Conservation (phyloP, 2,888 invertebrate genomes). For the Leptinotarsa peninsularis region DNA sequence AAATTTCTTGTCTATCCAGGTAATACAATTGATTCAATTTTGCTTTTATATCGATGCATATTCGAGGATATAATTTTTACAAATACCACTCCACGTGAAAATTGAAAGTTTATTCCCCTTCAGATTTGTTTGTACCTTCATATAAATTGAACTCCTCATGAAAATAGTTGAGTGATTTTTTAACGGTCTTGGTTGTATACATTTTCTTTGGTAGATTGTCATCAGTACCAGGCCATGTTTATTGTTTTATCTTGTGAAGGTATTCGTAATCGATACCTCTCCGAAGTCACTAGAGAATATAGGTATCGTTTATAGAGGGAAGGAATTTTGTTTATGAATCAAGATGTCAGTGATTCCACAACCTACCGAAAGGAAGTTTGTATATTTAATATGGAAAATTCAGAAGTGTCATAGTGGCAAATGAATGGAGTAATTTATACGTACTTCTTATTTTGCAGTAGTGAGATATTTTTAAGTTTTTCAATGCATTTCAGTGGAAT, state of each 20-base stretch:
- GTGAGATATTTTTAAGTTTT: no score
- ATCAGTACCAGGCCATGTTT: background rate
- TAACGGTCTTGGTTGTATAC: background rate
- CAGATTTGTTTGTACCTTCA: background rate
- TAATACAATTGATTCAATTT: no score
- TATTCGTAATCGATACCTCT: constrained; percentile 3
- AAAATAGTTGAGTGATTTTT: background rate
- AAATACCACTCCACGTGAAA: no score
- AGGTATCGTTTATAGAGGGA: background rate
- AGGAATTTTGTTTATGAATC: background rate
- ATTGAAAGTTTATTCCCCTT: no score
- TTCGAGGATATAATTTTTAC: no score
- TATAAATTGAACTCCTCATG: background rate
- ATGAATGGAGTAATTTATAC: no score
- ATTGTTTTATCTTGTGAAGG: background rate
- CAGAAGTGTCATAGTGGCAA: no score
- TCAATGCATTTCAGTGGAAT: no score
- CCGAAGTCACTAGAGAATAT: background rate
- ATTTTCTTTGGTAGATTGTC: background rate
- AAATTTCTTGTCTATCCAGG: no score
- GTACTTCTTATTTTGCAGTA: no score
- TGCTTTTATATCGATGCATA: no score
- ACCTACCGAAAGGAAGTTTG: background rate
- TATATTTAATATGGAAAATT: no score
- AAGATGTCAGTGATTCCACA: background rate